Percentiles rank a stretch among this genome's conserved stretches.
Evolutionary conservation across 2,797 vertebrate species (phyloP).

Genomic region (Xerus rutilus): DNA sequence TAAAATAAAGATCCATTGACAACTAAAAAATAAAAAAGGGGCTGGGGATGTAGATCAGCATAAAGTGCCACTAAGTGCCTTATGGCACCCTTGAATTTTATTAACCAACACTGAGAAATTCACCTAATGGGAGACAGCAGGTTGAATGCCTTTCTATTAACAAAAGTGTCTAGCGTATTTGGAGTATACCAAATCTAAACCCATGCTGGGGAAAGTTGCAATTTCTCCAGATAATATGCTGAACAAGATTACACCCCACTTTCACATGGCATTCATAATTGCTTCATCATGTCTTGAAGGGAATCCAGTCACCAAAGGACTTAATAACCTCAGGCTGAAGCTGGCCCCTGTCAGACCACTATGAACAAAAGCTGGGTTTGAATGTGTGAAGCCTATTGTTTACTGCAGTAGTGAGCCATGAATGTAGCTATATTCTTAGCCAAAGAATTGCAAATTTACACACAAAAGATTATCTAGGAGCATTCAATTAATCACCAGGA

Average conservation of each 20-base stretch:
- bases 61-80: too few species aligned
- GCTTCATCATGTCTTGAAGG: conserved; percentile 79
- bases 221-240: conserved; percentile 62
- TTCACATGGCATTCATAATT: conserved; percentile 73
- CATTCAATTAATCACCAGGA: conserved; percentile 90
- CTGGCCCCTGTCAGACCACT: conserved; percentile 87
- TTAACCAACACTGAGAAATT: conserved; percentile 49
- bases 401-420: conserved; percentile 31
- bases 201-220: conserved; percentile 63
- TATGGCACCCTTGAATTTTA: conserved; percentile 17
- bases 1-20: too few species aligned
- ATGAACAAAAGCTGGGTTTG: conserved; percentile 84
- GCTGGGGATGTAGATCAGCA: too few species aligned
- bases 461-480: conserved; percentile 89
- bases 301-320: conserved; percentile 83
- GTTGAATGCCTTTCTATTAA: conserved; percentile 58
- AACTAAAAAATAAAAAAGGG: too few species aligned
- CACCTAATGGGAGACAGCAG: conserved; percentile 9
- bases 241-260: conserved; percentile 75
- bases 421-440: conserved; percentile 86
- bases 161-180: conserved; percentile 61
- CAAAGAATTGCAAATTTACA: conserved; percentile 84
- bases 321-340: conserved; percentile 92
- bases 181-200: conserved; percentile 67
- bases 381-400: conserved; percentile 69